phyloP scores from a whole-genome alignment of 1,140 invertebrate species.

The Nasonia giraulti region DNA sequence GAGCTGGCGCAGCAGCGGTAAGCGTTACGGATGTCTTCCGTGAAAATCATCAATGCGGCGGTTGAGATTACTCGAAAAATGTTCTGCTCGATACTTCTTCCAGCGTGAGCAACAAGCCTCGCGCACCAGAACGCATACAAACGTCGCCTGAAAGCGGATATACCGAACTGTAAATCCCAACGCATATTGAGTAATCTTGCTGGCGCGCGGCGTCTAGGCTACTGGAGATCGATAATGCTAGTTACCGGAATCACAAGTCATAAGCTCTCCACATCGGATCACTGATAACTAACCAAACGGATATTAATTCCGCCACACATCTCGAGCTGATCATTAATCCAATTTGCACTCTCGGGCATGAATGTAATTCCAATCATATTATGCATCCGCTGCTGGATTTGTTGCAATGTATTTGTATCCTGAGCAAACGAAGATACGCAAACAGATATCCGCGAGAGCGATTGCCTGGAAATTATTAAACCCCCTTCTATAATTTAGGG shows the following conservation, averaged over 20 bases:
- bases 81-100: too few species aligned
- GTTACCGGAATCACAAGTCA: constrained; percentile 6
- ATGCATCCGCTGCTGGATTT: background rate
- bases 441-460: too few species aligned
- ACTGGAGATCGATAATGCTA: background rate
- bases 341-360: background rate
- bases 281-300: background rate
- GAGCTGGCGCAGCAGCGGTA: background rate
- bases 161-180: background rate
- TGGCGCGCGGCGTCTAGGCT: background rate
- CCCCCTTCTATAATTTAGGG: too few species aligned
- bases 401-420: background rate
- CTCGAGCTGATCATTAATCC: constrained; percentile 8
- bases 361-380: background rate
- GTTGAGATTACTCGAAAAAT: too few species aligned
- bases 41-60: background rate
- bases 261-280: background rate
- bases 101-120: too few species aligned
- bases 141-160: too few species aligned
- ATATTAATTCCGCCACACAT: constrained; percentile 6
- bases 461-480: background rate
- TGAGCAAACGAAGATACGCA: too few species aligned
- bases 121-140: too few species aligned
- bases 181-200: background rate
- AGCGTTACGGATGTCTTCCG: background rate